Percentiles rank a stretch among this genome's conserved stretches.
These are phyloP conservation scores for Diabrotica undecimpunctata DNA, from an alignment of 1,140 invertebrate genomes.

Conservation along the genomic window DNA sequence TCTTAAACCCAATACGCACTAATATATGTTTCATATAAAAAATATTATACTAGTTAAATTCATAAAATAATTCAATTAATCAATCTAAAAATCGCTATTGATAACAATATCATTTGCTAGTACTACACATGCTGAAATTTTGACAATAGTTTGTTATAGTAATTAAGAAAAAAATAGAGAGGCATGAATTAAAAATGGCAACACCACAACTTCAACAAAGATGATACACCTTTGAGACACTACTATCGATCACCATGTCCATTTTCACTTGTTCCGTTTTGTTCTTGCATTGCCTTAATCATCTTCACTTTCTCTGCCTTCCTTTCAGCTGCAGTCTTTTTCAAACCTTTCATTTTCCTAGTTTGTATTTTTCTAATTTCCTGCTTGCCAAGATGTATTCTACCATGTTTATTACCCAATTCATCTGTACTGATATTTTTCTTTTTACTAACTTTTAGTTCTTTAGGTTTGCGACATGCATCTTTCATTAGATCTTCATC, in stretches of 20 bases:
- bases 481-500: constrained; percentile 88
- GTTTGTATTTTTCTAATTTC: constrained; percentile 84
- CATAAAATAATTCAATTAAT: too few relatives aligned
- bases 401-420: constrained; percentile 85
- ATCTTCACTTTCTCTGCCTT: constrained; percentile 48
- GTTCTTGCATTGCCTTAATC: constrained; percentile 12
- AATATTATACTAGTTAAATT: too few relatives aligned
- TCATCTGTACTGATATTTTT: constrained; percentile 88
- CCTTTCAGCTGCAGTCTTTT: constrained; percentile 68
- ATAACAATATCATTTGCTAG: too few relatives aligned
- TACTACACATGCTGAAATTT: too few relatives aligned
- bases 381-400: constrained; percentile 90
- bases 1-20: too few relatives aligned
- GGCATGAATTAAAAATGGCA: too few relatives aligned
- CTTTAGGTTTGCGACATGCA: constrained; percentile 79
- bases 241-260: neutral
- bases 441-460: constrained; percentile 75
- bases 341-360: constrained; percentile 90
- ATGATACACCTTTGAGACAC: neutral
- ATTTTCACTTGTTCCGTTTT: constrained; percentile 7
- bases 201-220: too few relatives aligned
- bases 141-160: too few relatives aligned
- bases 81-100: too few relatives aligned
- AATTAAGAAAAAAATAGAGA: too few relatives aligned
- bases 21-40: too few relatives aligned